Evolutionary conservation across 2,113 vertebrate genomes (phyloP).

Genomic region (Cnemophilus loriae): DNA sequence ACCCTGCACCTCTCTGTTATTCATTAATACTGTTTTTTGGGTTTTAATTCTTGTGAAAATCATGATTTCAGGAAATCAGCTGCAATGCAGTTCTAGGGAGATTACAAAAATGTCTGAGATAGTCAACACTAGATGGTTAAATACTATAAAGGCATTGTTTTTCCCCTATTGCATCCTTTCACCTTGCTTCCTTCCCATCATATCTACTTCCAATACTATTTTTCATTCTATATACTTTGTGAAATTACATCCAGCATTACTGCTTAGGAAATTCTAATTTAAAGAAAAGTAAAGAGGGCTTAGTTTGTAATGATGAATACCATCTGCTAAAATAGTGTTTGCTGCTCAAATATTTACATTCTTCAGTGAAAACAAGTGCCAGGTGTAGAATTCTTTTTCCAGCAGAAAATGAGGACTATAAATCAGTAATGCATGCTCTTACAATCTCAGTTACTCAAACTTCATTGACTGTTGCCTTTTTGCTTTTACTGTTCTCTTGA

Average conservation of each 20-base stretch:
- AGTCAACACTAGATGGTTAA: neutral
- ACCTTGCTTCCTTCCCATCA: neutral
- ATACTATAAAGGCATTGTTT: neutral
- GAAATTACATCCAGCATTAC: neutral
- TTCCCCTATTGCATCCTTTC: neutral
- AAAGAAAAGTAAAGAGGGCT: neutral
- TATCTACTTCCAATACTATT: neutral
- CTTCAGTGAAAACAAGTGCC: neutral
- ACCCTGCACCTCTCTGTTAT: neutral
- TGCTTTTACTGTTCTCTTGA: neutral
- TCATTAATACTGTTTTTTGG: neutral
- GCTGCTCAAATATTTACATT: neutral
- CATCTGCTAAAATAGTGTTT: neutral
- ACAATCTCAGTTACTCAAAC: neutral
- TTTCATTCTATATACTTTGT: neutral
- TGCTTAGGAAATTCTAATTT: neutral
- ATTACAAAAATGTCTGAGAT: neutral
- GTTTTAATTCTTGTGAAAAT: neutral
- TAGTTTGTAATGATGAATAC: neutral
- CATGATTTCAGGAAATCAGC: neutral
- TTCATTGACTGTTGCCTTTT: neutral
- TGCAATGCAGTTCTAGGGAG: neutral
- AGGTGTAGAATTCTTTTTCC: neutral
- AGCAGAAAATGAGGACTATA: neutral
- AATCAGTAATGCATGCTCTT: neutral